Percentiles rank a stretch among this genome's conserved stretches.
Conservation (phyloP, 2,888 invertebrate genomes). For the Malthinus flaveolus region DNA sequence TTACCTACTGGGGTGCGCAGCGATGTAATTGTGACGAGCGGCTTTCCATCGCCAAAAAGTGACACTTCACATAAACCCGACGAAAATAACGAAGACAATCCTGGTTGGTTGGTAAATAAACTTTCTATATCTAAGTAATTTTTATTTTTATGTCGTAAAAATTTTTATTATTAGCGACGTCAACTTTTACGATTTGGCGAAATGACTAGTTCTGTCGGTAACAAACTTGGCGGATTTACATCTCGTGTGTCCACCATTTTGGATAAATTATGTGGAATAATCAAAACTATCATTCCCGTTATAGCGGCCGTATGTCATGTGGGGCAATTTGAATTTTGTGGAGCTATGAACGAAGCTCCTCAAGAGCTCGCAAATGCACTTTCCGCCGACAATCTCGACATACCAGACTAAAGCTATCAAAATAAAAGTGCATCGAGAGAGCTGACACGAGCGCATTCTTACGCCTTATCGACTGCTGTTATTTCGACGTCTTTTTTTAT, state of each 20-base stretch:
- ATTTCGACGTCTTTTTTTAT: too few relatives aligned
- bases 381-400: constrained; percentile 14
- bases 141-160: constrained; percentile 3
- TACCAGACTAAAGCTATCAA: constrained; percentile 11
- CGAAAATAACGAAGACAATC: constrained; percentile 40
- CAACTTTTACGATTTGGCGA: constrained; percentile 47
- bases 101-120: constrained; percentile 47
- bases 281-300: constrained; percentile 51
- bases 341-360: constrained; percentile 46
- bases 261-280: constrained; percentile 51
- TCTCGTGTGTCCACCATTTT: constrained; percentile 46
- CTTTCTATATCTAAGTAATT: constrained; percentile 1
- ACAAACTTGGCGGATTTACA: constrained; percentile 47
- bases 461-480: too few relatives aligned
- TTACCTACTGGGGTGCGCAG: constrained; percentile 34
- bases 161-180: constrained; percentile 41
- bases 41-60: constrained; percentile 33
- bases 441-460: too few relatives aligned
- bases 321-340: constrained; percentile 51
- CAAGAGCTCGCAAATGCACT: constrained; percentile 33
- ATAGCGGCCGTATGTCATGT: constrained; percentile 52
- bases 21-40: constrained; percentile 47
- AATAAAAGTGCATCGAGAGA: background rate
- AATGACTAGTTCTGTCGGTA: constrained; percentile 47
- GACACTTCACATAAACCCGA: constrained; percentile 1